Evolutionary conservation across 1,140 invertebrate species (phyloP).

Genomic region (Hestina assimilis): DNA sequence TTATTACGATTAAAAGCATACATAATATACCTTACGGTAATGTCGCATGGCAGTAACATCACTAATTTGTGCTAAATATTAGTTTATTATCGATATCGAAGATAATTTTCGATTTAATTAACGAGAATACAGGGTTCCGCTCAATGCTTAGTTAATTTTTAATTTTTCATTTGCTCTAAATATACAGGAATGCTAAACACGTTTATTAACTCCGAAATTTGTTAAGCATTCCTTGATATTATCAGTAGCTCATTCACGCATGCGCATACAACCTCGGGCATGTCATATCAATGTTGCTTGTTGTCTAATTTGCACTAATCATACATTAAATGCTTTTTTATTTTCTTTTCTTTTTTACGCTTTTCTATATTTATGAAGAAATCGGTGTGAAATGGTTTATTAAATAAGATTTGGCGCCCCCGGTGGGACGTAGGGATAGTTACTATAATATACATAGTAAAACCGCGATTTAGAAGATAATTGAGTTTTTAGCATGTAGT

Average conservation of each 20-base stretch:
- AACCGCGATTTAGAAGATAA: too few relatives aligned
- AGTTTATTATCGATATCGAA: constrained; percentile 1
- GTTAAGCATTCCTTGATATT: constrained; percentile 23
- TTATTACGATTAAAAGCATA: constrained; percentile 15
- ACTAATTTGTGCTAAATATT: constrained; percentile 1
- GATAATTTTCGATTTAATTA: neutral
- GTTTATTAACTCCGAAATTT: neutral
- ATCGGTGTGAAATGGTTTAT: constrained; percentile 63
- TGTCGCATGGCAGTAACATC: constrained; percentile 4
- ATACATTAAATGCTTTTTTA: constrained; percentile 51
- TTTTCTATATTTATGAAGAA: constrained; percentile 59
- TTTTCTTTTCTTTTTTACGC: constrained; percentile 47
- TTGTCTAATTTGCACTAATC: constrained; percentile 55
- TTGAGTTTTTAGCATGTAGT: constrained; percentile 32
- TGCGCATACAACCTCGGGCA: constrained; percentile 45
- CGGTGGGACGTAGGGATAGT: constrained; percentile 64
- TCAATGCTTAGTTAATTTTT: constrained; percentile 17
- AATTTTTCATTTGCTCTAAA: constrained; percentile 22
- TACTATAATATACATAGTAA: too few relatives aligned
- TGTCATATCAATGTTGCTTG: constrained; percentile 53
- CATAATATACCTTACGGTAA: constrained; percentile 14
- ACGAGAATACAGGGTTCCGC: constrained; percentile 6
- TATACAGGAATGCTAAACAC: constrained; percentile 12
- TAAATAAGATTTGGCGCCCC: constrained; percentile 69
- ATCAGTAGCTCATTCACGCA: constrained; percentile 27